A percentile compares a stretch with the other conserved stretches of the same genome.
Conservation (phyloP, 2,113 vertebrate species). For the Tychaedon coryphoeus region DNA sequence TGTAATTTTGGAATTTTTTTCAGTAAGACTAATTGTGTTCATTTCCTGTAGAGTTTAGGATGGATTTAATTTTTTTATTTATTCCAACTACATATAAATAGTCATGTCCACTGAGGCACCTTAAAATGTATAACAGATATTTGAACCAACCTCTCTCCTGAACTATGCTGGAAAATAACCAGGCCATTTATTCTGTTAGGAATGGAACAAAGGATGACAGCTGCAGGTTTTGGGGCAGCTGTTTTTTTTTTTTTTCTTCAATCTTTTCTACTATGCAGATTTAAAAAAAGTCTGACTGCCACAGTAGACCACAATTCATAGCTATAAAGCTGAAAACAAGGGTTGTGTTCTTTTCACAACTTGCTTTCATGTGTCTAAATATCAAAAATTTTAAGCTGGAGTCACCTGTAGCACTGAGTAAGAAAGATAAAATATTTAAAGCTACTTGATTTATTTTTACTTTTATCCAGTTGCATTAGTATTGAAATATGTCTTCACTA, state of each 20-base stretch:
- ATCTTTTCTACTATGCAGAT: not conserved
- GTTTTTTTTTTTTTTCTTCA: not conserved
- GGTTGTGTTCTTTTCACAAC: not conserved
- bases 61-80: not conserved
- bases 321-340: not conserved
- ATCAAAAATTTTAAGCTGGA: not conserved
- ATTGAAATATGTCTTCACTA: not conserved
- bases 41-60: not conserved
- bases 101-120: not conserved
- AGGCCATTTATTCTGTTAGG: not conserved
- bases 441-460: not conserved
- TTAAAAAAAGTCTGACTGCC: not conserved
- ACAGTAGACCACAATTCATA: not conserved
- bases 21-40: not conserved
- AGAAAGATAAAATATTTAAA: slow-evolving; percentile 2
- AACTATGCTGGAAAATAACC: not conserved
- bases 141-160: not conserved
- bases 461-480: not conserved
- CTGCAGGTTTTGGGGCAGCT: not conserved
- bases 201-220: not conserved
- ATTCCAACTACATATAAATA: not conserved
- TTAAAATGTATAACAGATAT: not conserved
- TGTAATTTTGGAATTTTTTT: not conserved
- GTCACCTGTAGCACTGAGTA: not conserved
- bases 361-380: not conserved